Evolutionary conservation across 2,113 vertebrate species (phyloP).

Genomic region (Otus sunia): DNA sequence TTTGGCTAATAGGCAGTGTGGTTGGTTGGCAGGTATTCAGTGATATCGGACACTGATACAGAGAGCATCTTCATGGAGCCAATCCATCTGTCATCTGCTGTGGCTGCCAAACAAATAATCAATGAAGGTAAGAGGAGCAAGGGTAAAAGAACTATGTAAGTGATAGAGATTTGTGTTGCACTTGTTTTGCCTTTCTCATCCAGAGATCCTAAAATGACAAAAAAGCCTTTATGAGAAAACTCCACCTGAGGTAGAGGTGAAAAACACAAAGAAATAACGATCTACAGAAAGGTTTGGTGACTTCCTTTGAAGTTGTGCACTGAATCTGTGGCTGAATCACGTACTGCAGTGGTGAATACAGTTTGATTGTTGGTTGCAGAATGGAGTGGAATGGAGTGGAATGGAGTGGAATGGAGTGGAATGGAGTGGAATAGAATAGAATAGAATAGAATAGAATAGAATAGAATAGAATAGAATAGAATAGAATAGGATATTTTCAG

Average conservation of each 20-base stretch:
- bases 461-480: not conserved
- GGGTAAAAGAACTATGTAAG: not conserved
- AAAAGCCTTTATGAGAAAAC: not conserved
- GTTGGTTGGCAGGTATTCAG: constrained; percentile 81
- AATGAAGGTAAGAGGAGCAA: constrained; percentile 83
- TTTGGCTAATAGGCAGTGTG: not conserved
- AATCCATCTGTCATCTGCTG: constrained; percentile 90
- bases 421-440: not conserved
- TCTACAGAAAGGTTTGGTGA: not conserved
- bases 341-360: not conserved
- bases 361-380: not conserved
- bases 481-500: not conserved
- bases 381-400: not conserved
- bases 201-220: not conserved
- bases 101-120: constrained; percentile 94
- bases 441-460: not conserved
- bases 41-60: constrained; percentile 85
- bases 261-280: not conserved
- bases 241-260: not conserved
- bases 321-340: not conserved
- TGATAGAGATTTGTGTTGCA: not conserved
- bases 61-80: constrained; percentile 98
- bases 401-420: not conserved
- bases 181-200: not conserved
- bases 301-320: not conserved